Conservation (phyloP, 2,113 vertebrate genomes). For the Daphoenositta chrysoptera region DNA sequence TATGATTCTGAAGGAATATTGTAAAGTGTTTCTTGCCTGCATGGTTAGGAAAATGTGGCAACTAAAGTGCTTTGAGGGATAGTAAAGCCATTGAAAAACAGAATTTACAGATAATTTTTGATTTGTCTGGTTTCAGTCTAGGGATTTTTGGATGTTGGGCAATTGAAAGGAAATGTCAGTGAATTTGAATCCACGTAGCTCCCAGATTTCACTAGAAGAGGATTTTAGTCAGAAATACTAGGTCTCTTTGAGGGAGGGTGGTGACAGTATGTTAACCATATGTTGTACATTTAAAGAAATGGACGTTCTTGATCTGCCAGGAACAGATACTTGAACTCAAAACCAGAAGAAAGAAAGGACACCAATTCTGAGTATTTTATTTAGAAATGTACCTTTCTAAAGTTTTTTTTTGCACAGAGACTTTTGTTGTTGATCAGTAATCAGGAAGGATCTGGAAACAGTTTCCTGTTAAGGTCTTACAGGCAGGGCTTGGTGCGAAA, state of each 20-base stretch:
- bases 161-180: background rate
- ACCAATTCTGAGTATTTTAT: background rate
- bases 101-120: background rate
- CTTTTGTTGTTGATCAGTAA: background rate
- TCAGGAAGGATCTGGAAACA: background rate
- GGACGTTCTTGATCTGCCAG: background rate
- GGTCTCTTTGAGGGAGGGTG: background rate
- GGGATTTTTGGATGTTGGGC: background rate
- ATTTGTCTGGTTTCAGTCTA: background rate
- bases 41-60: background rate
- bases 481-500: background rate
- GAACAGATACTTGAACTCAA: background rate
- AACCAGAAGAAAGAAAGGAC: background rate
- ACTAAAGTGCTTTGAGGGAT: background rate
- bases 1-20: background rate
- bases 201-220: background rate
- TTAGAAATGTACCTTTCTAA: background rate
- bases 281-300: background rate
- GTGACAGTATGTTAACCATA: fast-evolving
- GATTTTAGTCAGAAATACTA: background rate
- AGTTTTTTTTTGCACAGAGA: background rate
- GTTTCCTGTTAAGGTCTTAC: background rate
- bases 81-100: background rate
- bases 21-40: background rate
- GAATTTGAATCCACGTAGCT: background rate